phyloP scores from a whole-genome alignment of 2,888 invertebrate genomes.

The Dendrolimus houi region DNA sequence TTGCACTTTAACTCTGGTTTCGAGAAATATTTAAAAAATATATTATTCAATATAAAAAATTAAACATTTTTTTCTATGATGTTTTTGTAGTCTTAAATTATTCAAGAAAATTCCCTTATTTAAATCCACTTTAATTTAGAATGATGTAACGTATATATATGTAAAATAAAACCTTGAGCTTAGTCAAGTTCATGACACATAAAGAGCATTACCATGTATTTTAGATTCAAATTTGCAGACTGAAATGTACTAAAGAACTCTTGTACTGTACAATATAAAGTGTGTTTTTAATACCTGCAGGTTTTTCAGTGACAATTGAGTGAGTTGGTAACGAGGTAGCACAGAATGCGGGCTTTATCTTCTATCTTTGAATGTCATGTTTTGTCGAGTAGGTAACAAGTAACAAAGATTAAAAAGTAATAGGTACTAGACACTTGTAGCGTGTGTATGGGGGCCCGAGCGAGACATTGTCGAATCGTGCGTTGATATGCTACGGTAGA shows the following conservation, averaged over 20 bases:
- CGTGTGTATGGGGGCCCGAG: conserved; percentile 43
- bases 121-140: neutral
- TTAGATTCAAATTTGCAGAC: neutral
- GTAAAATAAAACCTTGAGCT: conserved; percentile 29
- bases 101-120: neutral
- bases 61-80: too few species aligned
- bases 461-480: conserved; percentile 16
- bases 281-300: neutral
- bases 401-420: conserved; percentile 26
- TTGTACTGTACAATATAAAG: neutral
- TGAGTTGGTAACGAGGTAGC: conserved; percentile 16
- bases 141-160: too few species aligned
- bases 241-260: too few species aligned
- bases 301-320: conserved; percentile 12
- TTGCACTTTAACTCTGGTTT: neutral
- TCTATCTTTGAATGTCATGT: conserved; percentile 22
- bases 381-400: conserved; percentile 20
- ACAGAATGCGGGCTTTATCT: conserved; percentile 59
- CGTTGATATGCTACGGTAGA: conserved; percentile 14
- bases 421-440: conserved; percentile 43
- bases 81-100: neutral
- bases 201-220: neutral
- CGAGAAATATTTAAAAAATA: neutral
- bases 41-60: too few species aligned
- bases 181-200: conserved; percentile 39